Conservation (phyloP, 1,140 invertebrate genomes). For the Drosophila pseudoobscura region DNA sequence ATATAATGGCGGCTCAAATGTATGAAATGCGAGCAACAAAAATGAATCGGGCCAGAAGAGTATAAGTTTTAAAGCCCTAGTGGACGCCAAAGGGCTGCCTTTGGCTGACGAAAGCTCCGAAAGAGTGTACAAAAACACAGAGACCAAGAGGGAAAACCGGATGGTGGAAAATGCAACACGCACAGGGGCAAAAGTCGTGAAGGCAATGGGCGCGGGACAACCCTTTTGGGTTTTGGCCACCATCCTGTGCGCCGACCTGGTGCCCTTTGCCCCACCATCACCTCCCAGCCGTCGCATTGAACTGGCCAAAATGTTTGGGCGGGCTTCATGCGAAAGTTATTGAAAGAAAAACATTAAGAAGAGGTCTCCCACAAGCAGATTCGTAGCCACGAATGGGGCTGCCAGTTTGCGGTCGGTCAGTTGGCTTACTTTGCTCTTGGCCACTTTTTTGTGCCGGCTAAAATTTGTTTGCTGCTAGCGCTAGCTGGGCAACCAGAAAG, state of each 20-base stretch:
- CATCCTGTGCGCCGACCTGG: conserved; percentile 7
- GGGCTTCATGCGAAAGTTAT: conserved; percentile 50
- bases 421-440: conserved; percentile 53
- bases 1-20: too few species aligned
- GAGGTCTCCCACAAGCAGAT: conserved; percentile 5
- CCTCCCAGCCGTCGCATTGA: conserved; percentile 1
- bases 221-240: conserved; percentile 23
- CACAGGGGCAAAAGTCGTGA: conserved; percentile 31
- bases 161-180: conserved; percentile 33
- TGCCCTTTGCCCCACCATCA: neutral
- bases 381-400: too few species aligned
- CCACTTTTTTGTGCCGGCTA: conserved; percentile 26
- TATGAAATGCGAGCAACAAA: too few species aligned
- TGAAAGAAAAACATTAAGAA: conserved; percentile 70
- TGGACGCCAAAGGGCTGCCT: too few species aligned
- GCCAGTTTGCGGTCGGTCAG: conserved; percentile 42
- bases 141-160: too few species aligned
- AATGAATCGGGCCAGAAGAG: too few species aligned
- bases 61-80: too few species aligned
- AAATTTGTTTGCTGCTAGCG: conserved; percentile 26
- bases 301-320: neutral
- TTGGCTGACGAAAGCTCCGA: too few species aligned
- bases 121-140: too few species aligned
- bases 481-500: conserved; percentile 27
- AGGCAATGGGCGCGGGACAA: conserved; percentile 9